phyloP scores from a whole-genome alignment of 64 coral and sea anemone species.

The Montipora sp. region DNA sequence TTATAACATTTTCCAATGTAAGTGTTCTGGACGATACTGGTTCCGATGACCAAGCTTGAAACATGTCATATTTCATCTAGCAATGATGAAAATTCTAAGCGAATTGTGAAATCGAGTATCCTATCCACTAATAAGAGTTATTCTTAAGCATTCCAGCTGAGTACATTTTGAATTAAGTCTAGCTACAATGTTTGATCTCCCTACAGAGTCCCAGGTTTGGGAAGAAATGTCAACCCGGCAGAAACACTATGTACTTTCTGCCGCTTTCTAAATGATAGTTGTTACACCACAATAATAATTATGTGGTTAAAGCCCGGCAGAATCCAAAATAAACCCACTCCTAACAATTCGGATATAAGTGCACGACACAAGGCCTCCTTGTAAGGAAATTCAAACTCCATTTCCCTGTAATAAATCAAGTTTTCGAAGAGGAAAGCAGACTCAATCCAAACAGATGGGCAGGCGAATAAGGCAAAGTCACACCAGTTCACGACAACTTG shows the following conservation, averaged over 20 bases:
- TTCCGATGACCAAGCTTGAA: neutral
- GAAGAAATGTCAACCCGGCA: slow-evolving; percentile 15
- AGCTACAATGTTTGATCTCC: neutral
- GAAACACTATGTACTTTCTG: neutral
- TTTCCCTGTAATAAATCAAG: neutral
- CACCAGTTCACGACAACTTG: neutral
- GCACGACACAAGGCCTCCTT: neutral
- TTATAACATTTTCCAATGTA: neutral
- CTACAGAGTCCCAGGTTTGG: neutral
- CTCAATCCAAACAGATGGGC: slow-evolving; percentile 23
- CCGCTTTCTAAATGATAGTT: too few species aligned
- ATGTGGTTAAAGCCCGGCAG: neutral
- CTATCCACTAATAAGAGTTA: neutral
- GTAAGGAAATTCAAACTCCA: neutral
- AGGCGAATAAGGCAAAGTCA: neutral
- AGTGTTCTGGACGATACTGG: neutral
- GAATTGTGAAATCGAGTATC: too few species aligned
- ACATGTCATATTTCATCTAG: neutral
- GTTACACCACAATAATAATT: neutral
- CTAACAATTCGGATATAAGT: neutral
- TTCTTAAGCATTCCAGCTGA: neutral
- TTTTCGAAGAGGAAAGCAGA: slow-evolving; percentile 3
- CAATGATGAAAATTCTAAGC: neutral
- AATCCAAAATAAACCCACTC: neutral
- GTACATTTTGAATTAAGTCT: neutral